These are phyloP conservation scores for Melanerpes formicivorus DNA, from an alignment of 2,113 vertebrate species.

Conservation along the genomic window DNA sequence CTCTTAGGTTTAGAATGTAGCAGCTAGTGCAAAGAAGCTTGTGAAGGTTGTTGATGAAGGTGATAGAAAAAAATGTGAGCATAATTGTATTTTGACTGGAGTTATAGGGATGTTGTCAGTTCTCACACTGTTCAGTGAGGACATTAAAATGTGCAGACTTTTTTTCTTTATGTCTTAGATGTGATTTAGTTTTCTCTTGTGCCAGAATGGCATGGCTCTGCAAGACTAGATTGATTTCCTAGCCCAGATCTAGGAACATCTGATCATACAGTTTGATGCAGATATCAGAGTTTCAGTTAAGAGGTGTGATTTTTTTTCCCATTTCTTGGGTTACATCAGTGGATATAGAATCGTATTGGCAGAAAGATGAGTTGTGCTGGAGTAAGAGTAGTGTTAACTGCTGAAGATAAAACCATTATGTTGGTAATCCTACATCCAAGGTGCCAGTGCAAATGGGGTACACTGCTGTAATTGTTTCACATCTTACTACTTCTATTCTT, in stretches of 20 bases:
- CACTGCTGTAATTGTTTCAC: neutral
- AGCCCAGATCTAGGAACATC: neutral
- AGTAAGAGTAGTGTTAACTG: neutral
- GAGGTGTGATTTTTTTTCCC: neutral
- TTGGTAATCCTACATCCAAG: neutral
- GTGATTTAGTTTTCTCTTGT: neutral
- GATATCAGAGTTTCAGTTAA: neutral
- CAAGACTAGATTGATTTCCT: neutral
- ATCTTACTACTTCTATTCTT: neutral
- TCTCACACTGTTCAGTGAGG: neutral
- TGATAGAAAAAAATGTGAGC: conserved; percentile 36
- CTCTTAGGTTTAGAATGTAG: conserved; percentile 78
- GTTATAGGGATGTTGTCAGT: neutral
- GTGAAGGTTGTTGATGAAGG: conserved; percentile 53
- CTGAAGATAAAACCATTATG: neutral
- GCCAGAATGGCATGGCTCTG: neutral
- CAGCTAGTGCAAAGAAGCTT: conserved; percentile 78
- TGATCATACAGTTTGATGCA: neutral
- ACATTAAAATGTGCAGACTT: neutral
- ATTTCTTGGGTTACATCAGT: neutral
- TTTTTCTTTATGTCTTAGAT: neutral
- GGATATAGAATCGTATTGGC: neutral
- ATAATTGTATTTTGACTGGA: conserved; percentile 73
- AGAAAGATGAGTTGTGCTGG: neutral
- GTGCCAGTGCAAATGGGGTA: neutral